A percentile compares a stretch with the other conserved stretches of the same genome.
phyloP scores from a whole-genome alignment of 1,140 invertebrate genomes.

The Scylla paramamosain region DNA sequence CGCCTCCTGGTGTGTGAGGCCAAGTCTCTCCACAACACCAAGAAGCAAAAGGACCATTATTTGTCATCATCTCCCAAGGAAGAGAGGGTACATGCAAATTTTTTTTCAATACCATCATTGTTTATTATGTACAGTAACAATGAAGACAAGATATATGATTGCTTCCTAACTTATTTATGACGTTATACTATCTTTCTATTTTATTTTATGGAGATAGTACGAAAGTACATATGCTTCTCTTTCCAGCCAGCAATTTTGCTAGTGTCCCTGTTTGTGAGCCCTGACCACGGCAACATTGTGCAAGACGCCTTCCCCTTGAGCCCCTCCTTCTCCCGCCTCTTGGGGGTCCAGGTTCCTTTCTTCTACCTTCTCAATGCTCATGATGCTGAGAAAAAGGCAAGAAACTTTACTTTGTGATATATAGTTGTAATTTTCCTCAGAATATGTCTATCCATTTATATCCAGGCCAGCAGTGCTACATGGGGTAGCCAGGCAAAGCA shows the following conservation, averaged over 20 bases:
- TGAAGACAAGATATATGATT: too few relatives aligned
- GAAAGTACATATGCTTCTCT: not conserved
- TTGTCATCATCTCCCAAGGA: constrained; percentile 42
- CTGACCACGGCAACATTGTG: constrained; percentile 87
- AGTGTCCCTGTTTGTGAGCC: constrained; percentile 86
- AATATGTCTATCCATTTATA: not conserved
- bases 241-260: constrained; percentile 82
- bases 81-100: constrained; percentile 54
- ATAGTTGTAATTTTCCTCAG: too few relatives aligned
- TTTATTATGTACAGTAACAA: not conserved
- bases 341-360: constrained; percentile 83
- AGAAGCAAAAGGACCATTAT: constrained; percentile 61
- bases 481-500: too few relatives aligned
- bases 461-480: too few relatives aligned
- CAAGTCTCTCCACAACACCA: constrained; percentile 65
- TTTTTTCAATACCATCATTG: not conserved
- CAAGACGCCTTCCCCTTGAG: constrained; percentile 85
- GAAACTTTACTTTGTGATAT: not conserved
- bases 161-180: too few relatives aligned
- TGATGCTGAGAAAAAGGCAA: constrained; percentile 61
- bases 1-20: constrained; percentile 84
- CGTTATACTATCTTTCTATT: too few relatives aligned
- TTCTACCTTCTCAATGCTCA: constrained; percentile 81
- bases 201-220: too few relatives aligned
- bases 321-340: constrained; percentile 78